Base-by-base conservation (phyloP, 2,113 vertebrate genomes). In the Accipiter virgatus region DNA sequence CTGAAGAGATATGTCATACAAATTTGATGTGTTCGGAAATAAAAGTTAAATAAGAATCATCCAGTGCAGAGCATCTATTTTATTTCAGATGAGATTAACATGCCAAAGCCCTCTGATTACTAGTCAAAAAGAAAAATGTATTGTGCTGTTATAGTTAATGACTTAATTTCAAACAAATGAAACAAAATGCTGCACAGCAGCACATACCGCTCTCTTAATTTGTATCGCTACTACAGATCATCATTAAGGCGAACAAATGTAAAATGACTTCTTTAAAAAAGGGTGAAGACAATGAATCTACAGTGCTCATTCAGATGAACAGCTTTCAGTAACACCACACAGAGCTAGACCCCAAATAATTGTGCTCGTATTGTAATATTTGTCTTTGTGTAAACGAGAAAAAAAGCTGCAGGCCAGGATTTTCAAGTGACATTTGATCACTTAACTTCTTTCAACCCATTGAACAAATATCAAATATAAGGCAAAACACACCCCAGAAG, bases 381-480 rank as follows among this genome's bases (percentile, higher is more conserved):
- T 90, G 10, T 62, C 78, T 47, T 74, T 53, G 25, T 7, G 7
- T 21, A 88, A 78, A 83, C 27, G 48, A 89, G 75, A 11, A 50
- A 56, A 78, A 71, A 83, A 89, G 70, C 71, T 81, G 65, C 73
- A 68, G 83, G 81, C 81, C 74, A 59, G 83, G 88, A 93, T 95
- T 95, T 95, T 87, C 83, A 40, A 89, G 75, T 84, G 94, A 86
- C 94, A 88, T 86, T 84, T 92, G 93, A 96, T 95, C 88, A 81
- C 92, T 96, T 96, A 81, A 96, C 91, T 96, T 96, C 95, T 92
- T 92, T 86, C 95, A 86, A 81, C 36, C 80, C 97, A 90, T 71
- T 90, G 90, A 93, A 91, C 80, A 96, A 94, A 96, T 93, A 95
- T 72, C 91, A 95, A 86, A 90, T 91, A 22, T 36, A 91, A 91